These are phyloP conservation scores for Megaceryle maxima DNA, from an alignment of 2,113 vertebrate genomes.

Conservation along the genomic window DNA sequence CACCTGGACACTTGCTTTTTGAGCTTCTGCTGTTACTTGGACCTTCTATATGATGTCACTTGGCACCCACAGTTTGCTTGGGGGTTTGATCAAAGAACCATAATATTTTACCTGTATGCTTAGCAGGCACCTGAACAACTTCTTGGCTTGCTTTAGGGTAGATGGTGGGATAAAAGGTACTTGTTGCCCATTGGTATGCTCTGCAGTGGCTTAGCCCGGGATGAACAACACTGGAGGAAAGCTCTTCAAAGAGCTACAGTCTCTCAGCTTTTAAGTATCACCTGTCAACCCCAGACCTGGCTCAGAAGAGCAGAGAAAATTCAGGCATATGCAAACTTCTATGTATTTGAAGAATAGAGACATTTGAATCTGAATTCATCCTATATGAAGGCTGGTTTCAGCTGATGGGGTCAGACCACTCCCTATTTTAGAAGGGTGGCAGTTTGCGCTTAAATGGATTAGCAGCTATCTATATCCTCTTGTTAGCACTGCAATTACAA, in stretches of 20 bases:
- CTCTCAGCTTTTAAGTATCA: background rate
- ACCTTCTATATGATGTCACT: background rate
- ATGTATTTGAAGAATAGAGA: background rate
- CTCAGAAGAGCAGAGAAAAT: background rate
- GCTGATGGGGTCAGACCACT: background rate
- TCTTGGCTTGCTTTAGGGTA: background rate
- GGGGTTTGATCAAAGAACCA: background rate
- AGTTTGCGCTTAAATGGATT: constrained; percentile 39
- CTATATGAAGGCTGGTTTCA: background rate
- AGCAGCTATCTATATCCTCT: constrained; percentile 27
- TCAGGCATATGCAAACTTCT: background rate
- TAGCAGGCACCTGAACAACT: background rate
- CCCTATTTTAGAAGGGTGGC: background rate
- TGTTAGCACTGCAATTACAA: constrained; percentile 57
- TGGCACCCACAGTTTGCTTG: background rate
- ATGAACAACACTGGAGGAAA: background rate
- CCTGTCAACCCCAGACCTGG: background rate
- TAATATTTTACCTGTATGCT: background rate
- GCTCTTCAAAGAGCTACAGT: background rate
- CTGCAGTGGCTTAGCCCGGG: background rate
- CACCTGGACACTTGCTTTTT: background rate
- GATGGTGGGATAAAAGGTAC: background rate
- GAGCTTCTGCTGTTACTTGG: background rate
- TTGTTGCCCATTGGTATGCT: background rate
- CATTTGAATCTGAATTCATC: background rate